Base-by-base conservation (phyloP, 1,140 invertebrate genomes). In the Zophobas atratus region DNA sequence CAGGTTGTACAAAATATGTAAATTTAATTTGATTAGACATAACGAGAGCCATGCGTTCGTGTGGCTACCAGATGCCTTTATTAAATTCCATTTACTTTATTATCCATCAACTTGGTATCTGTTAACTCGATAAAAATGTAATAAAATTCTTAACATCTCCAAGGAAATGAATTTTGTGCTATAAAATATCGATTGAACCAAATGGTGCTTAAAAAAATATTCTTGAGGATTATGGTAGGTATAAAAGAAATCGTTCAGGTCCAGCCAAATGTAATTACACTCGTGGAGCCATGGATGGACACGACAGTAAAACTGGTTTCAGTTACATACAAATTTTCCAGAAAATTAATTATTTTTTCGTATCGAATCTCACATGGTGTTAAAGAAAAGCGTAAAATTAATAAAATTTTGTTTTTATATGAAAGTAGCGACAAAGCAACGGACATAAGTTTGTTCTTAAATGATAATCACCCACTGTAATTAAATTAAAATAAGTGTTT, bases 1-100 rank as follows among this genome's bases (percentile, higher is more conserved):
- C 60, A 67, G 38, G 60, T 41, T 67, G 60, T 39, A 43, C 60
- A 67, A 67, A 67, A 67, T 67, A 67, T 67, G 60, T 38, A 67
- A 67, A 67, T 67, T 67, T 67, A 41, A 67, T 67, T 67, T 39
- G 39, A 67, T 67, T 67, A 67, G 39, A 39, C 60, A 20, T 67
- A 67, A 67, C 49, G 49, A 2, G 49, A 51, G 20, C 20, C 39
- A 67, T 67, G 60, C 39, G 60, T 39, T 1, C 32, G 39, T 67
- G 39, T 67, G 60, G 60, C 60, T 67, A 67, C 60, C 33, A 67
- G 2, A 43, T 2, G 20, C 60, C 39, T 43, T 32, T 67, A 67
- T 67, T 67, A 8, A 43, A 67, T 43, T 36, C 60, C 60, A 20
- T 67, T 67, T 67, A 67, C 33, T 38, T 67, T 67, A 67, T 67